These are phyloP conservation scores for Xanthia togata DNA, from an alignment of 2,888 invertebrate species.

Conservation along the genomic window DNA sequence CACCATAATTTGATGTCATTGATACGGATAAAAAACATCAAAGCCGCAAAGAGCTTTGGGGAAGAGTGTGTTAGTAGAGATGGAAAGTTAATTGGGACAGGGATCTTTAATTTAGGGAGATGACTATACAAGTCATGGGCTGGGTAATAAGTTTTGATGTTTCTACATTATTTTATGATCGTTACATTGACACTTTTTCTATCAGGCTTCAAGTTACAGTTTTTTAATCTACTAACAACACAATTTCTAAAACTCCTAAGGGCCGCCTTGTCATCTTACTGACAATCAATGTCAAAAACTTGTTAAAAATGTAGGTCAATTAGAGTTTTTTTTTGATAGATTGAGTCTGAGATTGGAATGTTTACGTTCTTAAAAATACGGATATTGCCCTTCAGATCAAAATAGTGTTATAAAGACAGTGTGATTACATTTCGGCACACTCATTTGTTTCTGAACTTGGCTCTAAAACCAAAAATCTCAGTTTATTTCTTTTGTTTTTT, in stretches of 20 bases:
- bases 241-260: neutral
- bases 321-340: too few species aligned
- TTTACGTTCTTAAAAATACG: neutral
- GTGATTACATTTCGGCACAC: neutral
- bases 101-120: too few species aligned
- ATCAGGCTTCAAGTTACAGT: neutral
- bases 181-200: neutral
- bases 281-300: neutral
- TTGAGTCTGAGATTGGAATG: too few species aligned
- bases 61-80: too few species aligned
- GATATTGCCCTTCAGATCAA: neutral
- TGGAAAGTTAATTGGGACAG: too few species aligned
- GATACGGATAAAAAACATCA: too few species aligned
- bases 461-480: neutral
- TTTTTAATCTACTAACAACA: neutral
- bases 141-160: neutral
- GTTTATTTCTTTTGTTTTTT: slow-evolving; percentile 2
- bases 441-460: neutral
- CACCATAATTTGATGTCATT: too few species aligned
- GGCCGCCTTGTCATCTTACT: neutral
- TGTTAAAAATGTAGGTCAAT: neutral
- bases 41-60: too few species aligned
- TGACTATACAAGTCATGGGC: too few species aligned
- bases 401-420: neutral
- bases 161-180: neutral